Evolutionary conservation across 2,888 invertebrate genomes (phyloP).

Genomic region (Shargacucullia verbasci): DNA sequence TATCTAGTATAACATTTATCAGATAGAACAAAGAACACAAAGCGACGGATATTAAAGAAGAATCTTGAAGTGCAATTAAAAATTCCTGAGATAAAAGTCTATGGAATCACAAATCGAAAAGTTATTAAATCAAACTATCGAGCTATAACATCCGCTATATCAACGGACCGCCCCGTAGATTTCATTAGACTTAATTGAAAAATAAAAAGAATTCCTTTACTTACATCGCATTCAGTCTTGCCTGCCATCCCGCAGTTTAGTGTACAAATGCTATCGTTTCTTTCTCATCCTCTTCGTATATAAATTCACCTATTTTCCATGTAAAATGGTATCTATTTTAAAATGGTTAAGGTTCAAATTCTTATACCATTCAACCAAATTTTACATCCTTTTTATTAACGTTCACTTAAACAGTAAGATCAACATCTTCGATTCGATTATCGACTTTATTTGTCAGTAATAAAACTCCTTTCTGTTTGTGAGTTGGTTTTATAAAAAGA

Average conservation of each 20-base stretch:
- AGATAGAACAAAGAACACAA: conserved; percentile 19
- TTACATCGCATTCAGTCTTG: conserved; percentile 78
- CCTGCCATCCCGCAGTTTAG: conserved; percentile 77
- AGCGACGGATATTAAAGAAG: conserved; percentile 21
- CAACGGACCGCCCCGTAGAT: conserved; percentile 62
- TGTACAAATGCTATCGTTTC: conserved; percentile 74
- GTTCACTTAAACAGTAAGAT: conserved; percentile 51
- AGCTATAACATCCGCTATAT: conserved; percentile 57
- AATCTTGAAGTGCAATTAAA: conserved; percentile 51
- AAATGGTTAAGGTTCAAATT: conserved; percentile 50
- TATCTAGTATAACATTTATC: conserved; percentile 26
- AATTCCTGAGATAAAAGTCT: conserved; percentile 39
- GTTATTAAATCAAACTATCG: conserved; percentile 59
- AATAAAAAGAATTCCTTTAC: conserved; percentile 81
- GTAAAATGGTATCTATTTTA: conserved; percentile 45
- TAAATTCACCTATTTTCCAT: conserved; percentile 24
- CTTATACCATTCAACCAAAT: conserved; percentile 28
- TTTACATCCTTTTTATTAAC: conserved; percentile 60
- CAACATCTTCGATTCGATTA: conserved; percentile 34
- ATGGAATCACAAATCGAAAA: conserved; percentile 49
- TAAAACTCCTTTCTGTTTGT: conserved; percentile 52
- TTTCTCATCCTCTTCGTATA: conserved; percentile 37
- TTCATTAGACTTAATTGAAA: conserved; percentile 83
- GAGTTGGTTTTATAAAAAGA: conserved; percentile 45
- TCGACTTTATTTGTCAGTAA: conserved; percentile 46